These are phyloP conservation scores for Paraplagusia blochii DNA, from an alignment of 2,113 vertebrate species.

Conservation along the genomic window DNA sequence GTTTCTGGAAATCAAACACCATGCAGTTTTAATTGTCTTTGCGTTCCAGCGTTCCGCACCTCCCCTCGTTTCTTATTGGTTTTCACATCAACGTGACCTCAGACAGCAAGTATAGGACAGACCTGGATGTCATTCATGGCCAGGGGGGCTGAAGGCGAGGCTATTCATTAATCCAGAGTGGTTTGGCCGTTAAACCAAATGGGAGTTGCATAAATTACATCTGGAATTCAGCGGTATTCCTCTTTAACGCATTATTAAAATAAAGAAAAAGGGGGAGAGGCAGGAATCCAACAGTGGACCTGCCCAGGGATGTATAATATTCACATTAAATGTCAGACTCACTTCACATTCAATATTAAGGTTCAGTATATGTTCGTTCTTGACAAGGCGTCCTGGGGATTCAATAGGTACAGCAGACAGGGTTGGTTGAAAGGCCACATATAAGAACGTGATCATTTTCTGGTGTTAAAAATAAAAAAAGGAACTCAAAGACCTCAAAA, in stretches of 20 bases:
- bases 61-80: conserved; percentile 9
- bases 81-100: conserved; percentile 43
- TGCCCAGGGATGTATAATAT: conserved; percentile 24
- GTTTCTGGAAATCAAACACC: too few species aligned
- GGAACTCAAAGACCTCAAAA: neutral
- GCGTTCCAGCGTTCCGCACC: too few species aligned
- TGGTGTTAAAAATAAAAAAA: conserved; percentile 6
- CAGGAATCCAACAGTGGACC: conserved; percentile 1
- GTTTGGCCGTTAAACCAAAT: conserved; percentile 23
- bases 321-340: conserved; percentile 48
- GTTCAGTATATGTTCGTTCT: conserved; percentile 29
- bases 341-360: conserved; percentile 34
- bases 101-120: conserved; percentile 32
- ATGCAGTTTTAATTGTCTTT: too few species aligned
- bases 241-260: conserved; percentile 37
- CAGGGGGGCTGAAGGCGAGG: conserved; percentile 22
- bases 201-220: conserved; percentile 39
- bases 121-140: conserved; percentile 43
- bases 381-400: conserved; percentile 24
- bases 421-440: conserved; percentile 12
- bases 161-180: conserved; percentile 35
- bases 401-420: conserved; percentile 27
- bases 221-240: conserved; percentile 53
- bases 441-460: conserved; percentile 10
- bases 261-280: neutral